Conservation (phyloP, 1,140 invertebrate species). For the Zophobas atratus region DNA sequence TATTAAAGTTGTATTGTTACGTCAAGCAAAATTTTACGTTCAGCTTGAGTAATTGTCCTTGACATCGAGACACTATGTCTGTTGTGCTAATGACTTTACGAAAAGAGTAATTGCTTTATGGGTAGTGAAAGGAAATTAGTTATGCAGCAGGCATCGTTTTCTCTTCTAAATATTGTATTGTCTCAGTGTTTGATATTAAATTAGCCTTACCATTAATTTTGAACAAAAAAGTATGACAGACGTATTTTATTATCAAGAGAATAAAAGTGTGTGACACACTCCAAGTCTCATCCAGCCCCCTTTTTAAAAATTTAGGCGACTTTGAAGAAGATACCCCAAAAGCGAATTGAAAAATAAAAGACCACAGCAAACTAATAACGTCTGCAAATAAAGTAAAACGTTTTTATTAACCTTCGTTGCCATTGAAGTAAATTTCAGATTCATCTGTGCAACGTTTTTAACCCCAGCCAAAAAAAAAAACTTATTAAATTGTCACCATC, state of each 20-base stretch:
- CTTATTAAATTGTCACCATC: no score
- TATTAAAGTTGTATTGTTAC: background rate
- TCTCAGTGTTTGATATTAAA: no score
- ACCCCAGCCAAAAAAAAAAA: no score
- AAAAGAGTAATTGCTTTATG: no score
- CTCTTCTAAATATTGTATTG: no score
- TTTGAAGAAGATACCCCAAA: slow-evolving; percentile 25
- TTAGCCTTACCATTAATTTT: no score
- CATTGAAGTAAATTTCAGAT: slow-evolving; percentile 16
- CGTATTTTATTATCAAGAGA: background rate
- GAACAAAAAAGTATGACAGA: no score
- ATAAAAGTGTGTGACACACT: slow-evolving; percentile 4
- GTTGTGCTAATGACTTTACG: background rate
- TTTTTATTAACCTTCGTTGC: slow-evolving; percentile 25
- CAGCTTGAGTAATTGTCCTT: slow-evolving; percentile 24
- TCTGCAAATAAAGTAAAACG: slow-evolving; percentile 33
- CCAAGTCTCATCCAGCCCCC: background rate
- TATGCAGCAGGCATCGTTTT: no score
- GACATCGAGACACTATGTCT: background rate
- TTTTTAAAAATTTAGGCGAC: slow-evolving; percentile 27
- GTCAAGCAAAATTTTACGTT: background rate
- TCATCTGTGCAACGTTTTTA: background rate
- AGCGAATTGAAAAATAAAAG: slow-evolving; percentile 41
- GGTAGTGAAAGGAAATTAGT: no score
- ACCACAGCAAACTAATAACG: slow-evolving; percentile 38